These are phyloP conservation scores for Progne subis DNA, from an alignment of 2,113 vertebrate species.

Conservation along the genomic window DNA sequence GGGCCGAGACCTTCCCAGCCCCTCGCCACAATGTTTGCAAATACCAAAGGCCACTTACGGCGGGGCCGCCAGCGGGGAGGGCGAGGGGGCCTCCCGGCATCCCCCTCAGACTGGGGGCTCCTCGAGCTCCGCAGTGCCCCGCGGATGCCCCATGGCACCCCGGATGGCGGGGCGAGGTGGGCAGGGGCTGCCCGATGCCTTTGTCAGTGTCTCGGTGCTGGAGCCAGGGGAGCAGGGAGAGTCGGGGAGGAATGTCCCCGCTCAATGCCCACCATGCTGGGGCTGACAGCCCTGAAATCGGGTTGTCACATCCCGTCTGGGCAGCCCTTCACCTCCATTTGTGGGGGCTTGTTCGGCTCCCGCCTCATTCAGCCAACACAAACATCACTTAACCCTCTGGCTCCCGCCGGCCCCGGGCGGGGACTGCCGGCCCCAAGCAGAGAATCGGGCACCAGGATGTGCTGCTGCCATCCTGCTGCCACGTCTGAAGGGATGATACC, in stretches of 20 bases:
- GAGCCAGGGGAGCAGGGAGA: slow-evolving; percentile 44
- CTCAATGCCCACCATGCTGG: slow-evolving; percentile 55
- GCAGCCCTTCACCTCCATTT: slow-evolving; percentile 55
- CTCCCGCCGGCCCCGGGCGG: not conserved
- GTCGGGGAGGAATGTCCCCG: slow-evolving; percentile 24
- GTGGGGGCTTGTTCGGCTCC: slow-evolving; percentile 55
- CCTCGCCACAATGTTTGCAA: slow-evolving; percentile 64
- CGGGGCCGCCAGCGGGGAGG: not conserved
- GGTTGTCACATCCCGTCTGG: slow-evolving; percentile 67
- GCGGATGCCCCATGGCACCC: not conserved
- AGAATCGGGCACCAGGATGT: rapidly evolving
- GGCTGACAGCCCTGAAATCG: slow-evolving; percentile 70
- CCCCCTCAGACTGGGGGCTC: not conserved
- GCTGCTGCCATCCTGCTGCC: not conserved
- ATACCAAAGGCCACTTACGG: slow-evolving; percentile 46
- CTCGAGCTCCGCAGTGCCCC: not conserved
- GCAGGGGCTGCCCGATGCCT: not conserved
- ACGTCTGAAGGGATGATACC: not conserved
- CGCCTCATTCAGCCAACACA: slow-evolving; percentile 55
- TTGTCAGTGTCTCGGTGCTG: not conserved
- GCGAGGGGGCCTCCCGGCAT: not conserved
- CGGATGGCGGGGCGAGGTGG: not conserved
- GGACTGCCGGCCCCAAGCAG: not conserved
- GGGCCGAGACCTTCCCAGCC: slow-evolving; percentile 61
- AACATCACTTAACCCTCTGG: slow-evolving; percentile 68